Conservation (phyloP, 2,888 invertebrate genomes). For the Lycocerus yunnanus region DNA sequence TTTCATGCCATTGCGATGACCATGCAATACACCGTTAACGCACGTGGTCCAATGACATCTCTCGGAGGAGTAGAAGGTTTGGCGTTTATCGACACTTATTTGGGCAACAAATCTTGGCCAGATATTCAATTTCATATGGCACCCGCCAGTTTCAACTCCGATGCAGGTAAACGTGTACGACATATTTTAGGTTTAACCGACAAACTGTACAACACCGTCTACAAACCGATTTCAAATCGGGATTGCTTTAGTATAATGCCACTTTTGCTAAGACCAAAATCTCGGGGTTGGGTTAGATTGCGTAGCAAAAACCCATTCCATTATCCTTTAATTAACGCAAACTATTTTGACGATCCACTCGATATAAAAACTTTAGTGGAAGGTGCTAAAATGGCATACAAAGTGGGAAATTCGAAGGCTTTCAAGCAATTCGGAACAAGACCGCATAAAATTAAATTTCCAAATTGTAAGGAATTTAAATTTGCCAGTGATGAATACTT, state of each 20-base stretch:
- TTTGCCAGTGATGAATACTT: conserved; percentile 83
- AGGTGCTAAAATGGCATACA: conserved; percentile 75
- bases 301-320: conserved; percentile 83
- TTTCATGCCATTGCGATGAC: conserved; percentile 76
- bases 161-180: conserved; percentile 70
- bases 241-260: conserved; percentile 88
- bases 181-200: conserved; percentile 82
- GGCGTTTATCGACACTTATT: conserved; percentile 84
- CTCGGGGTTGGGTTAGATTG: conserved; percentile 77
- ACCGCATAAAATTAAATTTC: conserved; percentile 74
- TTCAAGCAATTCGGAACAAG: conserved; percentile 82
- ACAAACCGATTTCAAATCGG: conserved; percentile 76
- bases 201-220: conserved; percentile 78
- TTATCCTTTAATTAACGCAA: conserved; percentile 87
- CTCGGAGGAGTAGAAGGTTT: conserved; percentile 87
- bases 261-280: conserved; percentile 76
- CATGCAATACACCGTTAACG: conserved; percentile 78
- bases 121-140: conserved; percentile 94
- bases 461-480: conserved; percentile 73
- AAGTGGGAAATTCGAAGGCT: conserved; percentile 74
- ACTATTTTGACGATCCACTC: conserved; percentile 83
- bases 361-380: conserved; percentile 83
- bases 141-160: conserved; percentile 84
- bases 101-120: conserved; percentile 81
- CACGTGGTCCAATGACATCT: conserved; percentile 84